These are phyloP conservation scores for Gopherus flavomarginatus DNA, from an alignment of 2,113 vertebrate species.

Conservation along the genomic window DNA sequence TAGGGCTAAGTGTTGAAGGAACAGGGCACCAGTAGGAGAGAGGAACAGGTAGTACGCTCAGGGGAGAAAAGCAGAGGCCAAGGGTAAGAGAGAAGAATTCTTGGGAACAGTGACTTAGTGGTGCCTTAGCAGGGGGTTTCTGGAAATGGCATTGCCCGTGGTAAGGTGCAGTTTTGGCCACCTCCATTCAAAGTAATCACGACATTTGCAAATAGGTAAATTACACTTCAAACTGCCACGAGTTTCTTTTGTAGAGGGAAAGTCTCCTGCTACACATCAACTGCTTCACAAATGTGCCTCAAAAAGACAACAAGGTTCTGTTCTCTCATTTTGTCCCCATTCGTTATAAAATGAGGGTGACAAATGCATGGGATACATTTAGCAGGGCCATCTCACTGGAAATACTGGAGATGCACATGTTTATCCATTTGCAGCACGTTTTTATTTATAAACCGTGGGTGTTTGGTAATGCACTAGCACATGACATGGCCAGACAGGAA, in stretches of 20 bases:
- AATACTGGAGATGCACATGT: constrained; percentile 10
- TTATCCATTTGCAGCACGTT: neutral
- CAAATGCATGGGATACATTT: constrained; percentile 3
- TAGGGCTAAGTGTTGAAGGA: neutral
- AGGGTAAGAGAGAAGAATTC: neutral
- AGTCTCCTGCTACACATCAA: neutral
- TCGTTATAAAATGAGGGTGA: neutral
- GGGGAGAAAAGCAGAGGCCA: neutral
- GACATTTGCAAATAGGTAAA: neutral
- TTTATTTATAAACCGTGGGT: constrained; percentile 52
- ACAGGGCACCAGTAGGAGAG: neutral
- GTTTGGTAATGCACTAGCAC: constrained; percentile 21
- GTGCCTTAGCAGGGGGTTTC: neutral
- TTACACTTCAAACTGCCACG: neutral
- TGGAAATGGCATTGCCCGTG: neutral
- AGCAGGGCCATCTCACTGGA: neutral
- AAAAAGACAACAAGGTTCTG: neutral
- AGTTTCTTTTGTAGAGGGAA: constrained; percentile 7
- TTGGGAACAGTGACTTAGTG: neutral
- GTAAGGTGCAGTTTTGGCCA: neutral
- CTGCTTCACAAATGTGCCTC: neutral
- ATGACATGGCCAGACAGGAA: neutral
- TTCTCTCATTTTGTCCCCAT: neutral
- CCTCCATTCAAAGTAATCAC: neutral
- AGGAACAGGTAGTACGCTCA: neutral